phyloP scores from a whole-genome alignment of 2,797 vertebrate genomes.

The Spondyliosoma cantharus region DNA sequence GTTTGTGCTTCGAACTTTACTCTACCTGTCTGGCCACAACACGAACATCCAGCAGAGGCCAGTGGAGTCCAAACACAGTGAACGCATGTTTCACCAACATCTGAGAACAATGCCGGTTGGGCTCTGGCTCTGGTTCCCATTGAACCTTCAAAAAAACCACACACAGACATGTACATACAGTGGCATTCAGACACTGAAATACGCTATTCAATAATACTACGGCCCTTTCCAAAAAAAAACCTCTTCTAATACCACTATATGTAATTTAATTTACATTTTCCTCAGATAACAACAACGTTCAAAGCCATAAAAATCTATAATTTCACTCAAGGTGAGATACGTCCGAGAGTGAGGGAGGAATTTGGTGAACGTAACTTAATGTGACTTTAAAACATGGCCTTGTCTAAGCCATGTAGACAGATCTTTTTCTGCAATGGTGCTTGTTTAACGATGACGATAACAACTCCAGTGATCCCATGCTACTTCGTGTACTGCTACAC shows the following conservation, averaged over 20 bases:
- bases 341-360: too few species aligned
- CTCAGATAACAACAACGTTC: too few species aligned
- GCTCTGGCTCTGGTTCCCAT: conserved; percentile 84
- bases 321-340: too few species aligned
- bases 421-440: too few species aligned
- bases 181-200: conserved; percentile 2
- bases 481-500: too few species aligned
- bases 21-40: conserved; percentile 86
- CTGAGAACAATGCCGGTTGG: conserved; percentile 86
- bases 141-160: conserved; percentile 74
- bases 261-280: too few species aligned
- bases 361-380: too few species aligned
- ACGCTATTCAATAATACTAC: background rate
- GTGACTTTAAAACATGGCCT: too few species aligned
- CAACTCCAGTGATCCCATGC: too few species aligned
- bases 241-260: background rate
- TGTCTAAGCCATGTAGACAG: too few species aligned
- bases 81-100: conserved; percentile 84
- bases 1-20: background rate
- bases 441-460: too few species aligned
- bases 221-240: background rate
- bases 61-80: conserved; percentile 81
- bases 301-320: too few species aligned
- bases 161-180: background rate
- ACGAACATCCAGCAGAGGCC: conserved; percentile 81